Percentiles rank a stretch among this genome's conserved stretches.
phyloP scores from a whole-genome alignment of 2,113 vertebrate genomes.

The Macrotus californicus region DNA sequence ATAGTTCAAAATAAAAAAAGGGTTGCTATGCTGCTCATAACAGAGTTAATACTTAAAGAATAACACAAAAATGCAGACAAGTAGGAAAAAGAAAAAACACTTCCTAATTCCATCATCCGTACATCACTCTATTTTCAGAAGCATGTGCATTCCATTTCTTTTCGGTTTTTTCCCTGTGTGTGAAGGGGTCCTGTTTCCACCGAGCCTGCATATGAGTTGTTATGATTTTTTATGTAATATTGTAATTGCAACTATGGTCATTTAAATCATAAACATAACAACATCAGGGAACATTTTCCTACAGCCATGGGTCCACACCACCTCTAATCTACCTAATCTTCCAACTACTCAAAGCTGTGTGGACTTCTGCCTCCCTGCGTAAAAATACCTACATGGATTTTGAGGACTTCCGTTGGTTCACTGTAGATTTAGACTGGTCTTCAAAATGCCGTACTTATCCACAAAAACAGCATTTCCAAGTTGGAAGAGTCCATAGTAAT shows the following conservation, averaged over 20 bases:
- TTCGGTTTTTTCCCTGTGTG: too few species aligned
- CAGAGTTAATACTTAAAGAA: neutral
- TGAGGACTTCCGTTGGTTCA: neutral
- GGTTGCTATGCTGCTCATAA: neutral
- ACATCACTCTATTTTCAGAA: neutral
- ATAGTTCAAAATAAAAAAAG: neutral
- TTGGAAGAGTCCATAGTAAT: neutral
- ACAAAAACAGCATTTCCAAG: neutral
- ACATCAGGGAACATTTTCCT: neutral
- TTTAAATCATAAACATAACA: neutral
- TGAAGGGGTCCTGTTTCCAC: neutral
- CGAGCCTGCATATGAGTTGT: neutral
- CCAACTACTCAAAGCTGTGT: fast-evolving
- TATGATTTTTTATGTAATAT: neutral
- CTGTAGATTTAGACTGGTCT: neutral
- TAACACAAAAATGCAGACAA: neutral
- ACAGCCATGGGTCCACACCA: fast-evolving
- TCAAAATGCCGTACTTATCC: neutral
- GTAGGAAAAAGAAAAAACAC: neutral
- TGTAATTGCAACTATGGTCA: too few species aligned
- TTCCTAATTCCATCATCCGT: neutral
- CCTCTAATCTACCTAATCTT: neutral
- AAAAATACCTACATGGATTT: neutral
- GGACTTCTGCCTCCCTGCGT: fast-evolving
- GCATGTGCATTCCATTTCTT: neutral